These are phyloP conservation scores for Philhelius pedissequus DNA, from an alignment of 2,888 invertebrate species.

Conservation along the genomic window DNA sequence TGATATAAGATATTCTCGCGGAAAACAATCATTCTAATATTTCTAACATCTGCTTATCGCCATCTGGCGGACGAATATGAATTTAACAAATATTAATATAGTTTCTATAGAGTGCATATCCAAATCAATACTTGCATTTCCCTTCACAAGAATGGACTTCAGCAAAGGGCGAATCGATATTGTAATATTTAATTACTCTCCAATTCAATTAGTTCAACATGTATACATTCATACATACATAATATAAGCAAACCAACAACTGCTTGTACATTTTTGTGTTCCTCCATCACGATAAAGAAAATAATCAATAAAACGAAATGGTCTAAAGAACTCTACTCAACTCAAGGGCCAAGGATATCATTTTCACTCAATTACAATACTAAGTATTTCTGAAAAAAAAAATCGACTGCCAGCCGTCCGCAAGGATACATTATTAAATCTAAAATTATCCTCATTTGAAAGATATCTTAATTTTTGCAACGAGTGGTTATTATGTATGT, in stretches of 20 bases:
- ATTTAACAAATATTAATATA: too few relatives aligned
- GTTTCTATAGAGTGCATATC: too few relatives aligned
- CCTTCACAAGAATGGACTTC: too few relatives aligned
- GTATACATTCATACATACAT: too few relatives aligned
- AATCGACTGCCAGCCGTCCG: not conserved
- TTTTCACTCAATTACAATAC: not conserved
- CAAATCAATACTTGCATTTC: too few relatives aligned
- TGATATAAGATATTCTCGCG: too few relatives aligned
- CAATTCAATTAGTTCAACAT: too few relatives aligned
- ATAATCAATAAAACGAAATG: not conserved
- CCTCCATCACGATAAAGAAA: not conserved
- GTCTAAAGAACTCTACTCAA: not conserved
- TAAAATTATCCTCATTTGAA: slow-evolving; percentile 49
- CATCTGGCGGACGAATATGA: too few relatives aligned
- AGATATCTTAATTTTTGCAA: slow-evolving; percentile 8
- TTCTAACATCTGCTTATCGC: too few relatives aligned
- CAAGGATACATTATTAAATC: slow-evolving; percentile 48
- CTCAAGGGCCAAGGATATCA: not conserved
- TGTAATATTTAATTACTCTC: too few relatives aligned
- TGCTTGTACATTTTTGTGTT: not conserved
- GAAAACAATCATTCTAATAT: too few relatives aligned
- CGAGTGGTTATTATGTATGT: slow-evolving; percentile 29
- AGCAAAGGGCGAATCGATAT: too few relatives aligned
- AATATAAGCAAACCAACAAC: slow-evolving; percentile 1
- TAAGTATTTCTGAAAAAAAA: not conserved